Base-by-base conservation (phyloP, 2,113 vertebrate species). In the Climacteris rufus region DNA sequence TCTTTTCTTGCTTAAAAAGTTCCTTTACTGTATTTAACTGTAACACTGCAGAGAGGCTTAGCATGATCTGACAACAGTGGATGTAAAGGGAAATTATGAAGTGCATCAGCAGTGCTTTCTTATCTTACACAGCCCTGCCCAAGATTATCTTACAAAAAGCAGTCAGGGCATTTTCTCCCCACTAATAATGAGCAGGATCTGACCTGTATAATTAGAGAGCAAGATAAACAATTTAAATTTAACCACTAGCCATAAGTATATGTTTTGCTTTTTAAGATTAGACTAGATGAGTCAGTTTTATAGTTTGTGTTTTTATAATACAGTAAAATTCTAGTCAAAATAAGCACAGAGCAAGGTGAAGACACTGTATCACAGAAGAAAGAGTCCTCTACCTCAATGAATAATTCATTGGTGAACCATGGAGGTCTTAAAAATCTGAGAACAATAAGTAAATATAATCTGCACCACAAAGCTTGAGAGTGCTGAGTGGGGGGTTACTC, bases 361-460 rank as follows among this genome's bases (percentile, higher is more conserved):
- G 76, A 71, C n/a, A 23, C 27, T 28, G 59, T 45, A 39, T 54
- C 33, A 19, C 9, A 68, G 77, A 87, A 81, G 52, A 95, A 76
- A 52, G 18, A 87, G 60, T 59, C 31, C 61, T 86, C 57, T 69
- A 19, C 68, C 19, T 82, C 63, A 83, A 68, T 92, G 60, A 90
- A 95, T 95, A 94, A 96, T 96, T 84, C 15, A 96, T 93, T 81
- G 87, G 30, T 83, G 82, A 96, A 76, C 50, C 37, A 40, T 5
- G 20, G 77, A 91, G 57, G 74, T 61, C 59, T 50, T 77, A 94
- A 86, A 82, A 94, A 87, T 87, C 70, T 79, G 50, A 90, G 87
- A 88, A 94, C 37, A 90, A 68, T 85, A 94, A 63, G 75, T 64
- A 97, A 94, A 91, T 44, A n/a, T 60, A 44, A 77, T 61, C 37